Evolutionary conservation across 2,113 vertebrate species (phyloP), one percentile per base, ranked within the genome.

Genomic region (Coregonus clupeaformis): DNA sequence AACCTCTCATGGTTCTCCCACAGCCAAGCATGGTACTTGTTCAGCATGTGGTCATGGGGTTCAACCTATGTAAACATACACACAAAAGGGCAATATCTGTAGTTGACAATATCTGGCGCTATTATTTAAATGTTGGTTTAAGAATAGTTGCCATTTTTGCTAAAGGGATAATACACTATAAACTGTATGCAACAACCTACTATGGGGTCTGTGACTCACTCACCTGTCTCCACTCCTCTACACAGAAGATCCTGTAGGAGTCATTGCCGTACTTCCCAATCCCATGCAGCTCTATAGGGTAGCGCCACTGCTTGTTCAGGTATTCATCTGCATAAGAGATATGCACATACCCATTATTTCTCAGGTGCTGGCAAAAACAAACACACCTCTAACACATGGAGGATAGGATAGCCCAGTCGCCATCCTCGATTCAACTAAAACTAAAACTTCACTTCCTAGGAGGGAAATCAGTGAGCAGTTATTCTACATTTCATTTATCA

Each of bases 251-350:
- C 2, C 97, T 90, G 86, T 98, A 99, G 1, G 98, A 99, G 88
- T 99, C 98, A 0, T 99, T 99, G 25, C 97, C 98, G 0, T 99
- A 99, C 87, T 99, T 98, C 12, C 98, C 97, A 2, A 99, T 99
- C 1, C 98, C 97, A 0, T 99, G 94, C 76, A 99, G 91, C 86
- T 99, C 97, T 0, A 97, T 95, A 0, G 98, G 98, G 82, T 98
- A 98, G 1, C 85, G 93, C 98, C 98, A 99, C 2, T 85, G 90
- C 89, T 97, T 99, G 47, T 81, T 94, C n/a, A 98, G 91, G 87
- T 93, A 99, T 66, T 99, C 97, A 73, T 96, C 98, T 99, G 76
- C n/a, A 69, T 0, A n/a, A 68, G 9, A 79, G 45, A 66, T 6
- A 45, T 49, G 36, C 36, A 36, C 36, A 12, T 11, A 11, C 16